Evolutionary conservation across 2,888 invertebrate genomes (phyloP).

Genomic region (Laothoe populi): DNA sequence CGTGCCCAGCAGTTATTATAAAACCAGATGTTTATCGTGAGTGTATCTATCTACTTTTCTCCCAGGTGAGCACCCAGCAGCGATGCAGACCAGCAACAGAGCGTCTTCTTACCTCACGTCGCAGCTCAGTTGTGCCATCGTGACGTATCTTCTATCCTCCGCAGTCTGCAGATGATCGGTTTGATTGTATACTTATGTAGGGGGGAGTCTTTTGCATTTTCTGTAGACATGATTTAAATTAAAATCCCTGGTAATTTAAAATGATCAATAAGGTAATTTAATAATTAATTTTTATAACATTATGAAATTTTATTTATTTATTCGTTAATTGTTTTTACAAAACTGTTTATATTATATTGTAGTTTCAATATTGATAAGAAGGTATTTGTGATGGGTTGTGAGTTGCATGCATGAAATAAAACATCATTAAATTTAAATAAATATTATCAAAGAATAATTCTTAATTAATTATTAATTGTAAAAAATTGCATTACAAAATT

Average conservation of each 20-base stretch:
- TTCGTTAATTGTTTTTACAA: background rate
- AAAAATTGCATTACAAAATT: background rate
- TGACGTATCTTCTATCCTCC: constrained; percentile 75
- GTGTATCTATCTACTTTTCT: constrained; percentile 3
- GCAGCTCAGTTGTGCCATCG: constrained; percentile 73
- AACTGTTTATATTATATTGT: background rate
- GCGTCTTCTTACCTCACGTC: constrained; percentile 79
- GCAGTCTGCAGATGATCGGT: constrained; percentile 79
- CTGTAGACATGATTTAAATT: background rate
- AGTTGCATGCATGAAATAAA: constrained; percentile 5
- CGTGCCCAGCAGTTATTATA: too few species aligned
- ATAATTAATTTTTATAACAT: background rate
- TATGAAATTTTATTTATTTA: too few species aligned
- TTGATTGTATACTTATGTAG: constrained; percentile 38
- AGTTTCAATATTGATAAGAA: background rate
- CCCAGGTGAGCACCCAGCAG: constrained; percentile 93
- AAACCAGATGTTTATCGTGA: too few species aligned
- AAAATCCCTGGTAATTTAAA: background rate
- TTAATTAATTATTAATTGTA: background rate
- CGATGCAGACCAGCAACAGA: constrained; percentile 91
- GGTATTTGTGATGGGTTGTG: constrained; percentile 21
- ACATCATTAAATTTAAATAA: background rate
- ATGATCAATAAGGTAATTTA: background rate
- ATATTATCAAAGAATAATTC: background rate
- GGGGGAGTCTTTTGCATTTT: constrained; percentile 36